Evolutionary conservation across 2,113 vertebrate genomes (phyloP).

Genomic region (Lophochroa leadbeateri): DNA sequence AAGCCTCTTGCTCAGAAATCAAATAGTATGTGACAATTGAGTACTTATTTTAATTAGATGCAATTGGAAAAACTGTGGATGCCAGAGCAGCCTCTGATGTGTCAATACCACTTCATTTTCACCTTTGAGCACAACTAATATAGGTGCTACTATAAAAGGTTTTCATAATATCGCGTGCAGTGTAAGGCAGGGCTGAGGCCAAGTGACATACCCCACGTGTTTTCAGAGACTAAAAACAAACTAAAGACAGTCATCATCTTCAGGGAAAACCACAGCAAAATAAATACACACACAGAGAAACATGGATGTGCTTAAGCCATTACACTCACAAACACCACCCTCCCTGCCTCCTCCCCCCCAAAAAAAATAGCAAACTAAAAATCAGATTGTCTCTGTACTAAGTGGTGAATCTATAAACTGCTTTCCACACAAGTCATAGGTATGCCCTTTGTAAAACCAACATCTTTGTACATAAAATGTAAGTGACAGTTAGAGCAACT

Average conservation of each 20-base stretch:
- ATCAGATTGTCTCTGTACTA: neutral
- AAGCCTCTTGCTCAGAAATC: neutral
- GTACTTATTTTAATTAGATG: constrained; percentile 8
- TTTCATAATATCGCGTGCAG: neutral
- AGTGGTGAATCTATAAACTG: neutral
- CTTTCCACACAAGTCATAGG: neutral
- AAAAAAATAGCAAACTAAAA: neutral
- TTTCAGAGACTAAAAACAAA: neutral
- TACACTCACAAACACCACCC: neutral
- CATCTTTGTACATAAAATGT: neutral
- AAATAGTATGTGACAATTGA: neutral
- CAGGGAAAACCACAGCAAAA: neutral
- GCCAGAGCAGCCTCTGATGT: neutral
- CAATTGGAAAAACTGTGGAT: neutral
- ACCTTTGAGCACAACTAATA: neutral
- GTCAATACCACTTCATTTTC: constrained; percentile 3
- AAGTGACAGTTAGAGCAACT: neutral
- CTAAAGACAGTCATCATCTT: neutral
- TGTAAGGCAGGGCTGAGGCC: neutral
- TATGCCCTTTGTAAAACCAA: neutral
- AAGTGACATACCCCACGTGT: neutral
- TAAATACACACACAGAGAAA: fast-evolving
- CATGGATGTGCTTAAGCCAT: neutral
- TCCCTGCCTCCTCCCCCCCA: fast-evolving
- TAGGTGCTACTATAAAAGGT: neutral